Evolutionary conservation across 2,797 vertebrate species (phyloP), one percentile per base, ranked within the genome.

Genomic region (Percopsis omiscomaycus): DNA sequence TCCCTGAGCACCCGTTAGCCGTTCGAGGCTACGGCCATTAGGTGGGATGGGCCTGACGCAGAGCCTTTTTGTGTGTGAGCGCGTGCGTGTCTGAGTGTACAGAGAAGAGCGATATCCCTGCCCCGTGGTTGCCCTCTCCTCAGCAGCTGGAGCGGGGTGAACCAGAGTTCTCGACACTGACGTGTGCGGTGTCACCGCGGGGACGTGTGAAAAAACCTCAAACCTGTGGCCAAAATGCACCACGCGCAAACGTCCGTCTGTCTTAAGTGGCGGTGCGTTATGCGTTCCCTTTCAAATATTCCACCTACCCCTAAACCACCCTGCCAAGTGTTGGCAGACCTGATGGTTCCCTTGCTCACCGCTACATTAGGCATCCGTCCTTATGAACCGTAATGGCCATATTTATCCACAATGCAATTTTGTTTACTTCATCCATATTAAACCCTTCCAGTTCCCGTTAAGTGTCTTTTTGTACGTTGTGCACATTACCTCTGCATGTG

Each of bases 131-230:
- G 88, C 90, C 90, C 90, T 87, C 75, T 84, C 72, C 71, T 46
- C 78, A 90, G 87, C 89, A 92, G 89, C 89, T 91, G 88, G 83
- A 88, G 72, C 5, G 80, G 88, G 88, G 89, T 90, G 79, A 90
- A 80, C 64, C 69, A 85, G 83, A 90, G 87, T 88, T 91, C 91
- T 80, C 67, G 2, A 58, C 51, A 75, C 61, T 46, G 64, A 32
- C 3, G 3, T 10, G 44, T 63, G 61, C 73, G 53, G 81, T 89
- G 91, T 93, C 89, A 90, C 52, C 62, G 73, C 22, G 75, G 81
- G 87, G 88, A 87, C 86, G 84, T 90, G 89, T 85, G 89, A 83
- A 84, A 69, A 65, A 79, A 71, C 42, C 32, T 56, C 67, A 52
- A 49, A 45, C 65, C 37, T 37, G 37, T 37, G 37, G 9, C 6